phyloP scores from a whole-genome alignment of 2,888 invertebrate genomes.

The Glaucopsyche alexis region DNA sequence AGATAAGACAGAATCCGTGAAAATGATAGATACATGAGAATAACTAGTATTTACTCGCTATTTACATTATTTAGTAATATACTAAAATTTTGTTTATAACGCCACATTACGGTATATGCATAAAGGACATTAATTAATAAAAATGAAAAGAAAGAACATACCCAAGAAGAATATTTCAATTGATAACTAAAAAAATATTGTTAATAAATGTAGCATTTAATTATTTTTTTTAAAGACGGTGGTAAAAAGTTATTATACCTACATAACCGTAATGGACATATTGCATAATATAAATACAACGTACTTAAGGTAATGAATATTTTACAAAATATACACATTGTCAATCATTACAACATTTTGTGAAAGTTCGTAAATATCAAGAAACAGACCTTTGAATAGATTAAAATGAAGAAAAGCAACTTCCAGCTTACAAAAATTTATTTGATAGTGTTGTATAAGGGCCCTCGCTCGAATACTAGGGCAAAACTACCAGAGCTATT shows the following conservation, averaged over 20 bases:
- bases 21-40: slow-evolving; percentile 56
- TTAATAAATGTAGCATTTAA: not conserved
- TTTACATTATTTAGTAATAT: slow-evolving; percentile 78
- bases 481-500: not conserved
- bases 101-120: slow-evolving; percentile 53
- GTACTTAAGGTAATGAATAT: slow-evolving; percentile 56
- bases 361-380: not conserved
- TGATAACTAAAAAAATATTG: slow-evolving; percentile 11
- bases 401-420: not conserved
- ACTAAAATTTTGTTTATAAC: slow-evolving; percentile 73
- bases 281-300: slow-evolving; percentile 57
- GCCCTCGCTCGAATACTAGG: not conserved
- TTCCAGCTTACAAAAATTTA: not conserved
- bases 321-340: slow-evolving; percentile 70
- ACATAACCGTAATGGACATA: slow-evolving; percentile 28
- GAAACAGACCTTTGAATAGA: not conserved
- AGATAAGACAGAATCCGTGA: slow-evolving; percentile 57
- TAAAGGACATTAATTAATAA: not conserved
- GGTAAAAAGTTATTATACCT: not conserved
- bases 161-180: not conserved
- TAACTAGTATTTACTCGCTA: slow-evolving; percentile 59
- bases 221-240: not conserved
- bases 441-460: not conserved
- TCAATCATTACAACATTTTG: slow-evolving; percentile 42
- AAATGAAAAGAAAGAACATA: not conserved